A percentile compares a stretch with the other conserved stretches of the same genome.
Conservation (phyloP, 2,888 invertebrate species). For the Pristionchus maxplancki region DNA sequence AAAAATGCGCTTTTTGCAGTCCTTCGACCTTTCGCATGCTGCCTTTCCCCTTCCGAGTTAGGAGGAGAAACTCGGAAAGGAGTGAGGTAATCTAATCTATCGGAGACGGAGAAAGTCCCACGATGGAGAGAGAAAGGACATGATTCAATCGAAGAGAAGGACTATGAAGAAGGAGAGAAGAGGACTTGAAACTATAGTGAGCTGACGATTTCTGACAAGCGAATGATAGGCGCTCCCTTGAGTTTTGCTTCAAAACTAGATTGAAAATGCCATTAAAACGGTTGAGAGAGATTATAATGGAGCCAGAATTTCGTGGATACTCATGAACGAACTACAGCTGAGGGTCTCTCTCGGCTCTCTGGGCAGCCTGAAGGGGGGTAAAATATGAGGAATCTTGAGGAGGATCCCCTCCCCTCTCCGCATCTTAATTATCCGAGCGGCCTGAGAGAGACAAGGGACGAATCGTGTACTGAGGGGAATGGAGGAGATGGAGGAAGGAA, state of each 20-base stretch:
- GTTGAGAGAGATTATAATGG: no score
- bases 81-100: constrained; percentile 31
- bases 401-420: background rate
- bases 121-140: constrained; percentile 8
- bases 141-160: background rate
- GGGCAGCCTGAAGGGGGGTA: background rate
- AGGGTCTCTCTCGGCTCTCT: background rate
- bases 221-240: no score
- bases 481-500: no score
- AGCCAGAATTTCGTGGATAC: background rate
- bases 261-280: no score
- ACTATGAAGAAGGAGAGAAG: background rate
- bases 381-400: constrained; percentile 40
- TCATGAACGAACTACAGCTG: background rate
- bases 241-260: no score
- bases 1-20: background rate
- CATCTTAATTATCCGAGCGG: background rate
- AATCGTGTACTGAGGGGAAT: constrained; percentile 4
- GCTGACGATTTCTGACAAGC: no score
- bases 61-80: constrained; percentile 6
- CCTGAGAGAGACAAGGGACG: constrained; percentile 27
- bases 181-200: background rate
- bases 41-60: background rate
- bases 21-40: background rate
- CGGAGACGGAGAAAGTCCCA: constrained; percentile 9